A percentile compares a stretch with the other conserved stretches of the same genome.
Evolutionary conservation across 2,888 invertebrate species (phyloP).

Genomic region (Drosophila formosana): DNA sequence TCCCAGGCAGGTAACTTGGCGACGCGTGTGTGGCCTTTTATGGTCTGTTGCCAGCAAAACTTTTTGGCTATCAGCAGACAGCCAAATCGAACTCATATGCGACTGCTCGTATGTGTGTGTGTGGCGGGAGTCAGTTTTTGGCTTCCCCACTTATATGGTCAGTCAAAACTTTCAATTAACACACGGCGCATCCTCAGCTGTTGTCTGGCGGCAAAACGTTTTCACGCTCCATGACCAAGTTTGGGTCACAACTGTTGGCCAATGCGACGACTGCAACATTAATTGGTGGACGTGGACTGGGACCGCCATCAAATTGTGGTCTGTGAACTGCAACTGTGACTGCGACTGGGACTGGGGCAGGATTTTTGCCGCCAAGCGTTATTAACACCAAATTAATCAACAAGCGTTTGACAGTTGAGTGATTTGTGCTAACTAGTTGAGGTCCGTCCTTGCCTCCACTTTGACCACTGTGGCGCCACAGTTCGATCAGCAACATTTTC

Average conservation of each 20-base stretch:
- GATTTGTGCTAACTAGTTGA: constrained; percentile 62
- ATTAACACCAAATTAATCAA: constrained; percentile 80
- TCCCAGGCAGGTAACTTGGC: constrained; percentile 60
- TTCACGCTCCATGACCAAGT: constrained; percentile 77
- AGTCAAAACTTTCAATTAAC: constrained; percentile 77
- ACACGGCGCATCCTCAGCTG: constrained; percentile 74
- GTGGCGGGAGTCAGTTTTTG: constrained; percentile 62
- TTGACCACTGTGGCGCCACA: constrained; percentile 63
- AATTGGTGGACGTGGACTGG: constrained; percentile 59
- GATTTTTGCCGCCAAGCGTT: constrained; percentile 59
- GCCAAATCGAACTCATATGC: constrained; percentile 68
- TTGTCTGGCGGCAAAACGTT: constrained; percentile 47
- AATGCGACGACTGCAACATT: constrained; percentile 51
- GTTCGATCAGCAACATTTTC: constrained; percentile 51
- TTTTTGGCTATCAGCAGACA: constrained; percentile 78
- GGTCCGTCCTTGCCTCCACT: constrained; percentile 5
- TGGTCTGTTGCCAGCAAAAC: constrained; percentile 48
- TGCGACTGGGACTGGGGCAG: constrained; percentile 19
- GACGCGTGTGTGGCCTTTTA: constrained; percentile 76
- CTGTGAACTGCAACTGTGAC: constrained; percentile 9
- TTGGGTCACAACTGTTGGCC: constrained; percentile 58
- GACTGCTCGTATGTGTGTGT: constrained; percentile 7
- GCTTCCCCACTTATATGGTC: constrained; percentile 71
- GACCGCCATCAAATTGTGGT: constrained; percentile 2
- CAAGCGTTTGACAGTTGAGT: constrained; percentile 77